phyloP scores from a whole-genome alignment of 1,140 invertebrate species.

The Dreissena polymorpha region DNA sequence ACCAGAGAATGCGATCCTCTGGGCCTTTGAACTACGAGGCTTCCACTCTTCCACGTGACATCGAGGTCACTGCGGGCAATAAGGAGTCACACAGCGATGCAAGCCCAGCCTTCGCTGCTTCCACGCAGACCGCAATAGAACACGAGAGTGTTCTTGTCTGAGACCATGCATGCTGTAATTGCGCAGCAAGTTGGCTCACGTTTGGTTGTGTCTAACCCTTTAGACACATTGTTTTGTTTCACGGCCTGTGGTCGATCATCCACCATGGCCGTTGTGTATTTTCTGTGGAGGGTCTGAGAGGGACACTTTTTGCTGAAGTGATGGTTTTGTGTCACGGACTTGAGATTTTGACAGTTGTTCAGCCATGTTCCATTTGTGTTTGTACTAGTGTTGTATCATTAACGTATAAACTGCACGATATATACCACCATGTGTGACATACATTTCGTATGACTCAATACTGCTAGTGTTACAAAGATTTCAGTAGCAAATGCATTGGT shows the following conservation, averaged over 20 bases:
- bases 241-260: constrained; percentile 28
- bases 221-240: constrained; percentile 42
- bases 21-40: constrained; percentile 13
- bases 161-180: constrained; percentile 16
- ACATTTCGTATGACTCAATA: too few species aligned
- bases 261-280: constrained; percentile 20
- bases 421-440: too few species aligned
- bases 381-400: background rate
- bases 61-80: constrained; percentile 20
- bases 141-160: constrained; percentile 52
- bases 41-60: constrained; percentile 25
- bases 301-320: too few species aligned
- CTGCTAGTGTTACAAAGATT: too few species aligned
- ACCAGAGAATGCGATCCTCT: background rate
- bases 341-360: constrained; percentile 32
- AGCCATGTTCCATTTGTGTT: constrained; percentile 35
- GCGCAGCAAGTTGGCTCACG: constrained; percentile 19
- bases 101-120: constrained; percentile 10
- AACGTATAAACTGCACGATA: too few species aligned
- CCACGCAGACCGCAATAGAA: constrained; percentile 31
- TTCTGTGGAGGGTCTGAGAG: constrained; percentile 8
- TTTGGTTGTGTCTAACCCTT: constrained; percentile 52
- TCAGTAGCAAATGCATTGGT: too few species aligned
- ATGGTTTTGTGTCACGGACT: too few species aligned
- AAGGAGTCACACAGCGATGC: constrained; percentile 15